Conservation (phyloP, 2,113 vertebrate genomes). For the Onychorhynchus coronatus region DNA sequence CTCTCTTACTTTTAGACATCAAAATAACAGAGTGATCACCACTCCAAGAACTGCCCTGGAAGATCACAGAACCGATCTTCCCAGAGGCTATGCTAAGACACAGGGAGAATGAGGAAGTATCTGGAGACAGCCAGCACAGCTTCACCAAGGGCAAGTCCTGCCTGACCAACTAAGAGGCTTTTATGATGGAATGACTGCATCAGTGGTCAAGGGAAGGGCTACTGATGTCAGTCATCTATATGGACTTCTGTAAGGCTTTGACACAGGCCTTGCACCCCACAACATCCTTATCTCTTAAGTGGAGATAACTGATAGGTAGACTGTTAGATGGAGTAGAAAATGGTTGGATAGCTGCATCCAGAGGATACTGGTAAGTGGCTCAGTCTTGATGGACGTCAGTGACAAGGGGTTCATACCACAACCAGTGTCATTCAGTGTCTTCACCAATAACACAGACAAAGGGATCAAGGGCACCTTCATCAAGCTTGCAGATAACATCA, state of each 20-base stretch:
- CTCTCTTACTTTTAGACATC: background rate
- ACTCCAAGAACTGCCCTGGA: background rate
- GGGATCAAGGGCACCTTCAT: rapidly evolving
- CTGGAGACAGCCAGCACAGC: background rate
- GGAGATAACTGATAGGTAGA: background rate
- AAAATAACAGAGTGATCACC: background rate
- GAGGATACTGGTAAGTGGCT: background rate
- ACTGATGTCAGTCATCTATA: background rate
- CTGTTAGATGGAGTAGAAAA: background rate
- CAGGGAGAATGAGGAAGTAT: background rate
- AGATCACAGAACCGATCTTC: background rate
- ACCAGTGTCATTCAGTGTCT: background rate
- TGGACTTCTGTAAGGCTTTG: background rate
- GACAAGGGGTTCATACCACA: background rate
- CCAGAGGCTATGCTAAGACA: background rate
- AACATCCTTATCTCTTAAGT: background rate
- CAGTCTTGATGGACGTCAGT: rapidly evolving
- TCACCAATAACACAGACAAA: background rate
- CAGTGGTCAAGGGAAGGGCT: background rate
- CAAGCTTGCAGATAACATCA: background rate
- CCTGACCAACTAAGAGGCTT: background rate
- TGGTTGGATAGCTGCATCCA: background rate
- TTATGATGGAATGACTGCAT: background rate
- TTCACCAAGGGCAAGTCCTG: background rate
- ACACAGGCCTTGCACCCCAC: background rate